Evolutionary conservation across 2,113 vertebrate genomes (phyloP).

Genomic region (Laterallus jamaicensis): DNA sequence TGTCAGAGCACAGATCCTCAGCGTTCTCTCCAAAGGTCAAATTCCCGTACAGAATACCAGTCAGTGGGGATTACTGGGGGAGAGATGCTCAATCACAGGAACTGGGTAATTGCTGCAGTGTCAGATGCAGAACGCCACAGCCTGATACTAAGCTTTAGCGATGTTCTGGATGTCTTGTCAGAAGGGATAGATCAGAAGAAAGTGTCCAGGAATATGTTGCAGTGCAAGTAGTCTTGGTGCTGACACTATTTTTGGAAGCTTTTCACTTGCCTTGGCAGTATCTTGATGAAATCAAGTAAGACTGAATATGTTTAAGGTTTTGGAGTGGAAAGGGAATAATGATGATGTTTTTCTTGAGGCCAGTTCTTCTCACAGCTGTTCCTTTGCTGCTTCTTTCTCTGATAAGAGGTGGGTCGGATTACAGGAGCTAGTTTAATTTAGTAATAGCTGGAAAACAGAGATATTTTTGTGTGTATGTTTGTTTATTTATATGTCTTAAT

Average conservation of each 20-base stretch:
- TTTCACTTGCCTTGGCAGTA: not conserved
- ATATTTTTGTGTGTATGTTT: not conserved
- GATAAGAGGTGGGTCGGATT: not conserved
- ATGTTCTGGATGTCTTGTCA: not conserved
- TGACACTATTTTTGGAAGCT: not conserved
- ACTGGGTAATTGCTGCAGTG: fast-evolving
- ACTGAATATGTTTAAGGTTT: not conserved
- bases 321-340: not conserved
- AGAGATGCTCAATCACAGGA: not conserved
- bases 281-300: constrained; percentile 5
- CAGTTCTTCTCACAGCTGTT: not conserved
- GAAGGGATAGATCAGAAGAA: not conserved
- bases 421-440: not conserved
- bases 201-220: not conserved
- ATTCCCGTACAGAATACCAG: not conserved
- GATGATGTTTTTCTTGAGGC: not conserved
- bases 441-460: not conserved
- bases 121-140: not conserved
- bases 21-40: not conserved
- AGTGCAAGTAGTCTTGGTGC: not conserved
- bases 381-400: not conserved
- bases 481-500: not conserved
- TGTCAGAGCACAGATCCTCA: not conserved
- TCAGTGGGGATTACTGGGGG: not conserved
- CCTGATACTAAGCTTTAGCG: not conserved